phyloP scores from a whole-genome alignment of 1,140 invertebrate species.

The Thereuonema tuberculata region DNA sequence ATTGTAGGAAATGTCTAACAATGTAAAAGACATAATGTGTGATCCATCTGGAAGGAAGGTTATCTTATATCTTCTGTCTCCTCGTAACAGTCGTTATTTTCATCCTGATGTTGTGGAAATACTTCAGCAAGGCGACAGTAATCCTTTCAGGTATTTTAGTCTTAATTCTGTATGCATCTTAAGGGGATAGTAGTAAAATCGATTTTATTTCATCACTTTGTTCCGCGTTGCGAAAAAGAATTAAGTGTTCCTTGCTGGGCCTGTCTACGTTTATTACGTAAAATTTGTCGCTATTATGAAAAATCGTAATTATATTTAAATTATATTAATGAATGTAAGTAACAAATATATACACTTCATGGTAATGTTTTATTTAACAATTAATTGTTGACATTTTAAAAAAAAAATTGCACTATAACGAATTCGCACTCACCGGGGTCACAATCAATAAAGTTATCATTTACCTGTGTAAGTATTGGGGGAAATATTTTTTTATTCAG shows the following conservation, averaged over 20 bases:
- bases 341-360: too few species aligned
- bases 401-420: too few species aligned
- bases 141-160: constrained; percentile 27
- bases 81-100: constrained; percentile 55
- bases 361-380: too few species aligned
- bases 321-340: neutral
- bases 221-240: neutral
- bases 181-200: neutral
- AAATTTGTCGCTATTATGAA: neutral
- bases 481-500: too few species aligned
- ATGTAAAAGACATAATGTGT: constrained; percentile 50
- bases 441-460: too few species aligned
- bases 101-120: constrained; percentile 53
- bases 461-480: too few species aligned
- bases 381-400: too few species aligned
- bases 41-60: constrained; percentile 46
- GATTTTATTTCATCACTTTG: neutral
- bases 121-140: constrained; percentile 54
- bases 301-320: neutral
- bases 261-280: too few species aligned
- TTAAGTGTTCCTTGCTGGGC: too few species aligned
- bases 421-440: too few species aligned
- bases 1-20: constrained; percentile 55
- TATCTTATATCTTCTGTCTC: constrained; percentile 67
- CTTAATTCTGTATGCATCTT: neutral